These are phyloP conservation scores for Sparus aurata DNA, from an alignment of 2,797 vertebrate genomes.

Conservation along the genomic window DNA sequence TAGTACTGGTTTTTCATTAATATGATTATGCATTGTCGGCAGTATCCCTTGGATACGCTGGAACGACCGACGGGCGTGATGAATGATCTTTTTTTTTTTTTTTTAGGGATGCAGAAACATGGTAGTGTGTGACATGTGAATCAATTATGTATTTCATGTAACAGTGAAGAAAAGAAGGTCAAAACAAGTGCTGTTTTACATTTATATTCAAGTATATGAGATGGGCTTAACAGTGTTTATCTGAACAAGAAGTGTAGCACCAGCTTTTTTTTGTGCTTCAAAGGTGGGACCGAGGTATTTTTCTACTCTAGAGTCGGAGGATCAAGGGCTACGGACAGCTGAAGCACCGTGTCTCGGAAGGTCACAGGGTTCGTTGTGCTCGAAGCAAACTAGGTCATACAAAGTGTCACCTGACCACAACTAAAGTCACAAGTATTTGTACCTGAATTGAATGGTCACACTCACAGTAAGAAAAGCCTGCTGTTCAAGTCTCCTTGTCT, in stretches of 20 bases:
- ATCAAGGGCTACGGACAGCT: slow-evolving; percentile 11
- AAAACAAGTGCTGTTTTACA: slow-evolving; percentile 33
- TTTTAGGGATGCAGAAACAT: slow-evolving; percentile 41
- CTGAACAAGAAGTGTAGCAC: background rate
- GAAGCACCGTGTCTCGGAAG: background rate
- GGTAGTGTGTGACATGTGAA: slow-evolving; percentile 24
- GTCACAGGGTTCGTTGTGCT: slow-evolving; percentile 36
- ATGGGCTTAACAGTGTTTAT: slow-evolving; percentile 3
- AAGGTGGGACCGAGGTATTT: slow-evolving; percentile 8
- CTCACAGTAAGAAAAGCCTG: background rate
- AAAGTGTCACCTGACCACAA: background rate
- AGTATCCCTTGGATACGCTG: slow-evolving; percentile 60
- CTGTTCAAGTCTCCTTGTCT: background rate
- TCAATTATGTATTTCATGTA: slow-evolving; percentile 35
- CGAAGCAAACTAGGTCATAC: slow-evolving; percentile 27
- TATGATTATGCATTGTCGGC: slow-evolving; percentile 52
- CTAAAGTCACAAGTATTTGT: slow-evolving; percentile 1
- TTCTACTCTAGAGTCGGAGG: background rate
- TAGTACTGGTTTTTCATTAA: slow-evolving; percentile 57
- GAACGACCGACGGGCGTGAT: slow-evolving; percentile 44
- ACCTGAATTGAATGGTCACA: background rate
- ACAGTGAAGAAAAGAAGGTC: slow-evolving; percentile 16
- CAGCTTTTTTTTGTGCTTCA: slow-evolving; percentile 4
- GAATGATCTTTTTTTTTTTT: slow-evolving; percentile 44
- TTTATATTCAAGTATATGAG: slow-evolving; percentile 11